Base-by-base conservation (phyloP, 2,888 invertebrate genomes). In the Pollenia labialis region DNA sequence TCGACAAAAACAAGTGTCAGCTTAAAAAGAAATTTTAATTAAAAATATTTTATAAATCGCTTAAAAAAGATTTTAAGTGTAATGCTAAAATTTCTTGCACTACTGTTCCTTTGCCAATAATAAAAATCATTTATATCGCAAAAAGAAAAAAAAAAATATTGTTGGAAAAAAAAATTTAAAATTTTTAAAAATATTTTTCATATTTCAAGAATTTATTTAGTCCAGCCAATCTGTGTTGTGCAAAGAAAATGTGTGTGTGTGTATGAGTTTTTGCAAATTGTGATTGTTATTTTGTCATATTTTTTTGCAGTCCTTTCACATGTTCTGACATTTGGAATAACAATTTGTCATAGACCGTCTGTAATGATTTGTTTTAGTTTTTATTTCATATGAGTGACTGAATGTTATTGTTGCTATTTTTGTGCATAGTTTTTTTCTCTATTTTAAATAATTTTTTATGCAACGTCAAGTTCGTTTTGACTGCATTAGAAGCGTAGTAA, bases 341-440 rank as follows among this genome's bases (percentile, higher is more conserved):
- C 74, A 80, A 85, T 80, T 85, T 80, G 79, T 85, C 84, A 74
- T 68, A 66, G 18, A 60, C 42, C 79, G 83, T 84, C 83, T 48
- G 77, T 72, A 76, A 72, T 84, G 83, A 79, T 72, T 84, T 79
- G 79, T 84, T 84, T 64, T 66, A 46, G 42, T 72, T 66, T 72
- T 52, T 58, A 58, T 68, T 81, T 42, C 58, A 68, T 18, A 68
- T 32, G 58, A 68, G 16, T 52, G 71, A 69, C 56, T 32, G 46
- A 42, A 16, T 54, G 52, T 23, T 69, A 58, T 60, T 60, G 50
- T 50, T 64, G 42, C n/a, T 50, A 14, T 46, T 54, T 71, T 58
- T 44, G 7, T 42, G 18, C 2, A 42, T n/a, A n/a, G n/a, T 23
- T 23, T 40, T 50, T 42, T 42, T 42, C 44, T 48, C 9, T 60